A percentile compares a stretch with the other conserved stretches of the same genome.
Conservation (phyloP, 2,888 invertebrate species). For the Trissolcus japonicus region DNA sequence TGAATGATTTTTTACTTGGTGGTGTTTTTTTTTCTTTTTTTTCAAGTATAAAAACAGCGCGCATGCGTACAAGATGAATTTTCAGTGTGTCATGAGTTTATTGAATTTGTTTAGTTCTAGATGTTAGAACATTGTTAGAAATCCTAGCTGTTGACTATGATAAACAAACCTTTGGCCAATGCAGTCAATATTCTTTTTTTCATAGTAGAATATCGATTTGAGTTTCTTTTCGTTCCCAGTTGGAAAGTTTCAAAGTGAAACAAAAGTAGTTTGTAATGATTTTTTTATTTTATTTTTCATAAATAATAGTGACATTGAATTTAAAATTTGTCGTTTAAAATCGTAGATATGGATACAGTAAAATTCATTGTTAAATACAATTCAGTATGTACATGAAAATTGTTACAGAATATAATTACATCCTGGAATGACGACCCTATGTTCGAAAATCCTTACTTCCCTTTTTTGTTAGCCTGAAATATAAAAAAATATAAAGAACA, state of each 20-base stretch:
- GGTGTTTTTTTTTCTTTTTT: too few species aligned
- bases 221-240: not conserved
- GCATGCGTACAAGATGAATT: too few species aligned
- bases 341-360: constrained; percentile 57
- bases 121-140: too few species aligned
- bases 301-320: constrained; percentile 64
- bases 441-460: constrained; percentile 65
- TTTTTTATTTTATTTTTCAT: constrained; percentile 53
- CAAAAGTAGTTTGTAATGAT: constrained; percentile 22
- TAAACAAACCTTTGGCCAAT: too few species aligned
- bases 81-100: too few species aligned
- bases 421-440: constrained; percentile 68
- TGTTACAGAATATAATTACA: constrained; percentile 63
- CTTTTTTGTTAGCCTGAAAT: constrained; percentile 72
- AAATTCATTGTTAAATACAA: constrained; percentile 56
- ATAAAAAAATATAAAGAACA: constrained; percentile 23
- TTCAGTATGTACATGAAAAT: constrained; percentile 68
- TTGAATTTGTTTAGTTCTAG: too few species aligned
- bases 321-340: constrained; percentile 61
- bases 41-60: too few species aligned
- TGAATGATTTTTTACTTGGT: too few species aligned
- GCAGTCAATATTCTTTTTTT: not conserved
- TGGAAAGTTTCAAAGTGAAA: not conserved
- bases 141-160: too few species aligned
- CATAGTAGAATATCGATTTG: not conserved